Percentiles rank a stretch among this genome's conserved stretches.
phyloP scores from a whole-genome alignment of 2,888 invertebrate species.

The Neocrepidodera transversa region DNA sequence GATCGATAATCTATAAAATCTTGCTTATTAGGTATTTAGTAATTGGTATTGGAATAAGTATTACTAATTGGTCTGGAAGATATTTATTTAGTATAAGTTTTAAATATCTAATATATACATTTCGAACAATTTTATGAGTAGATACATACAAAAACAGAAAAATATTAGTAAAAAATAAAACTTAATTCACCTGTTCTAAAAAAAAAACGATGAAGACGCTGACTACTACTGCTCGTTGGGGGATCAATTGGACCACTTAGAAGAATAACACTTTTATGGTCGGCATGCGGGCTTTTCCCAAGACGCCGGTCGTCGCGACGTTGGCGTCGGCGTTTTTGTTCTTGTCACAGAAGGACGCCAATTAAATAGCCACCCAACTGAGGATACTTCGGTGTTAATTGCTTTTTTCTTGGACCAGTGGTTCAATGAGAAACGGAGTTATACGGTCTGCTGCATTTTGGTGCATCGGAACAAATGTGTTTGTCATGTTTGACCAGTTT shows the following conservation, averaged over 20 bases:
- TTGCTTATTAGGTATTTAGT: too few species aligned
- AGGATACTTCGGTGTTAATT: background rate
- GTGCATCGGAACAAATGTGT: background rate
- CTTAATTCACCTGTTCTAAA: background rate
- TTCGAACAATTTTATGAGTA: too few species aligned
- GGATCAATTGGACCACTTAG: slow-evolving; percentile 32
- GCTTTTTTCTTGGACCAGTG: background rate
- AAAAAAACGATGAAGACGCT: background rate
- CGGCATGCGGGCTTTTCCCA: slow-evolving; percentile 10
- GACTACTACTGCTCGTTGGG: background rate
- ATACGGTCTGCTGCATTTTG: background rate
- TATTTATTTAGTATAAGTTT: too few species aligned
- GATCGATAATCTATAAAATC: too few species aligned
- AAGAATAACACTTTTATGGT: slow-evolving; percentile 28
- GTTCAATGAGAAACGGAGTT: background rate
- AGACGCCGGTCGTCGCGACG: slow-evolving; percentile 5
- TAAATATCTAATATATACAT: too few species aligned
- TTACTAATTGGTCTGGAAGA: too few species aligned
- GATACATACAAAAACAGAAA: too few species aligned
- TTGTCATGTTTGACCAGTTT: background rate
- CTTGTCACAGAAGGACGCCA: background rate
- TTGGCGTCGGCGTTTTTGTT: slow-evolving; percentile 4
- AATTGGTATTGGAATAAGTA: too few species aligned
- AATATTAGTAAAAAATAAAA: too few species aligned
- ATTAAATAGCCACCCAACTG: slow-evolving; percentile 6